Conservation (phyloP, 2,113 vertebrate genomes). For the Perca fluviatilis region DNA sequence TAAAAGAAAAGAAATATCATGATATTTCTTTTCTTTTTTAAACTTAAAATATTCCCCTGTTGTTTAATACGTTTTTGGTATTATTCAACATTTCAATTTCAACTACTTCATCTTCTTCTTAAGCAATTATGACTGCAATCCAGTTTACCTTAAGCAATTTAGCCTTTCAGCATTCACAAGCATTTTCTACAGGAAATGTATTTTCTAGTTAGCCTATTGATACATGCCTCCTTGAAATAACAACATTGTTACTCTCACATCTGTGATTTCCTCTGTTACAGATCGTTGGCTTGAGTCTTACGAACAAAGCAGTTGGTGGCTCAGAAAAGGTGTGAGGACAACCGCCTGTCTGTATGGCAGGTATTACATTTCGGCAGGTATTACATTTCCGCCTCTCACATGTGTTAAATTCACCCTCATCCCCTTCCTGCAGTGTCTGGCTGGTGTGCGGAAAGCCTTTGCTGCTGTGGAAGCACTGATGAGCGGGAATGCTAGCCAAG, state of each 20-base stretch:
- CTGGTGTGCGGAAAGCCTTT: conserved; percentile 80
- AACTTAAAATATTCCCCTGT: too few relatives aligned
- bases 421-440: conserved; percentile 79
- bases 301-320: conserved; percentile 84
- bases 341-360: not conserved
- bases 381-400: not conserved
- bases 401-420: not conserved
- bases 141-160: too few relatives aligned
- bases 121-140: too few relatives aligned
- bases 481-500: conserved; percentile 27
- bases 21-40: too few relatives aligned
- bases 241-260: not conserved
- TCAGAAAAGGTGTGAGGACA: conserved; percentile 83
- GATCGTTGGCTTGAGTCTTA: conserved; percentile 87
- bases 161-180: too few relatives aligned
- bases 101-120: too few relatives aligned
- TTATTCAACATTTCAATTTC: too few relatives aligned
- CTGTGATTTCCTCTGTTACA: conserved; percentile 62
- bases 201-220: not conserved
- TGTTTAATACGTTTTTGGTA: too few relatives aligned
- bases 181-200: too few relatives aligned
- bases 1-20: too few relatives aligned
- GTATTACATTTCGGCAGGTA: not conserved
- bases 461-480: conserved; percentile 76
- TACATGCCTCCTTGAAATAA: not conserved